phyloP scores from a whole-genome alignment of 2,797 vertebrate genomes.

The Spheniscus humboldti region DNA sequence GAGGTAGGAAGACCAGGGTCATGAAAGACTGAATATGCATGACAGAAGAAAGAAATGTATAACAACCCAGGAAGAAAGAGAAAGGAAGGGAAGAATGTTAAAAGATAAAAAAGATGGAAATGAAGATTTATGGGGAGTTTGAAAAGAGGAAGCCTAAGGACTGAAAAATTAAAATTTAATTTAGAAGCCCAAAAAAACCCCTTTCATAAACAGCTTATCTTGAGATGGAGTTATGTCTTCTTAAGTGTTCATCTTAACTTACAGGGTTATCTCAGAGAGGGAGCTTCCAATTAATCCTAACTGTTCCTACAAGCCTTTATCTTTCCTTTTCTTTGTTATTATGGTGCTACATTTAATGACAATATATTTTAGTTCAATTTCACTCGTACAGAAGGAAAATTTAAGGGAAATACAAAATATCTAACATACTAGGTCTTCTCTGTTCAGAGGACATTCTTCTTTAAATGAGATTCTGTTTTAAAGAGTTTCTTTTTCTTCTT shows the following conservation, averaged over 20 bases:
- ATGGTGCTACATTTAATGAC: neutral
- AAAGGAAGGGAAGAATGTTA: neutral
- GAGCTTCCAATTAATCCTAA: neutral
- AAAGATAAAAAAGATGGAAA: neutral
- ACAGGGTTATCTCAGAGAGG: neutral
- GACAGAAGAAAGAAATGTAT: neutral
- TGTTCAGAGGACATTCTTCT: neutral
- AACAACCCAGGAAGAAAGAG: neutral
- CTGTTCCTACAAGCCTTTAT: neutral
- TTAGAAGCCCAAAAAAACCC: rapidly evolving
- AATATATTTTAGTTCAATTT: neutral
- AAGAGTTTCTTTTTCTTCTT: neutral
- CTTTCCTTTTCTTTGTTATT: neutral
- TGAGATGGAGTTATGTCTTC: neutral
- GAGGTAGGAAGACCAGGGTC: neutral
- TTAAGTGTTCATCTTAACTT: neutral
- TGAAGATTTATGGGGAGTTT: neutral
- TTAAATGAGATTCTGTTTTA: neutral
- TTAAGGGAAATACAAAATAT: neutral
- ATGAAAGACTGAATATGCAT: neutral
- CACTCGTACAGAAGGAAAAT: neutral
- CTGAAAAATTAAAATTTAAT: neutral
- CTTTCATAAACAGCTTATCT: neutral
- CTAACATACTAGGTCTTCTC: rapidly evolving
- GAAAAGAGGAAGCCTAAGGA: neutral